A percentile compares a stretch with the other conserved stretches of the same genome.
phyloP scores from a whole-genome alignment of 1,140 invertebrate species.

The Psix sp. region DNA sequence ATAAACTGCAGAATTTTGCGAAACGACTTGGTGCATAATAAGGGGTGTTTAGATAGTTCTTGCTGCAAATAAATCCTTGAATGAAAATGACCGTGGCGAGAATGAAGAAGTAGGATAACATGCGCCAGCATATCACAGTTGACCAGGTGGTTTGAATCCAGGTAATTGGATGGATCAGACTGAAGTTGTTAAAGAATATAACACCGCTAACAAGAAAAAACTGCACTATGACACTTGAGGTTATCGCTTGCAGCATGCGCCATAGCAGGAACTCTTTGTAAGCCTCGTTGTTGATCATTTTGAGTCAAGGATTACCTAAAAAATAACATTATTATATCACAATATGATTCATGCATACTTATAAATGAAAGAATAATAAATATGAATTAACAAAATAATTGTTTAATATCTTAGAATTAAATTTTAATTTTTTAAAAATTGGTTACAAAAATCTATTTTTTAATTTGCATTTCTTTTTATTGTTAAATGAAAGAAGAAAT shows the following conservation, averaged over 20 bases:
- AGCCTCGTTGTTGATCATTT: slow-evolving; percentile 41
- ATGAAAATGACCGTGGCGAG: slow-evolving; percentile 77
- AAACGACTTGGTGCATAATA: slow-evolving; percentile 80
- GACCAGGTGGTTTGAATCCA: slow-evolving; percentile 77
- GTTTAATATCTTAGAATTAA: too few relatives aligned
- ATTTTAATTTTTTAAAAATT: too few relatives aligned
- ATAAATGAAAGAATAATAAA: too few relatives aligned
- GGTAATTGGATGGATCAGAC: slow-evolving; percentile 74
- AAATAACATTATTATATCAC: too few relatives aligned
- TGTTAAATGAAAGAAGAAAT: too few relatives aligned
- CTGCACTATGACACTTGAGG: slow-evolving; percentile 76
- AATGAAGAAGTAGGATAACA: slow-evolving; percentile 78
- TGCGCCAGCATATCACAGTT: slow-evolving; percentile 76
- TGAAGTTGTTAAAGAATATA: slow-evolving; percentile 78
- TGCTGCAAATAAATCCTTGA: slow-evolving; percentile 80
- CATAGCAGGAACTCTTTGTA: slow-evolving; percentile 75
- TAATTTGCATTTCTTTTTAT: too few relatives aligned
- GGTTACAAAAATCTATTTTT: too few relatives aligned
- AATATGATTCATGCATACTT: too few relatives aligned
- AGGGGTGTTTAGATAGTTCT: slow-evolving; percentile 77
- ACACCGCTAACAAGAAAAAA: slow-evolving; percentile 76
- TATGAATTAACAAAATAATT: too few relatives aligned
- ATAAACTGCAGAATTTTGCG: slow-evolving; percentile 79
- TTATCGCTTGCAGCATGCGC: slow-evolving; percentile 75
- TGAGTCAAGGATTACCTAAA: too few relatives aligned